phyloP scores from a whole-genome alignment of 2,113 vertebrate genomes.

The Coracopsis vasa region DNA sequence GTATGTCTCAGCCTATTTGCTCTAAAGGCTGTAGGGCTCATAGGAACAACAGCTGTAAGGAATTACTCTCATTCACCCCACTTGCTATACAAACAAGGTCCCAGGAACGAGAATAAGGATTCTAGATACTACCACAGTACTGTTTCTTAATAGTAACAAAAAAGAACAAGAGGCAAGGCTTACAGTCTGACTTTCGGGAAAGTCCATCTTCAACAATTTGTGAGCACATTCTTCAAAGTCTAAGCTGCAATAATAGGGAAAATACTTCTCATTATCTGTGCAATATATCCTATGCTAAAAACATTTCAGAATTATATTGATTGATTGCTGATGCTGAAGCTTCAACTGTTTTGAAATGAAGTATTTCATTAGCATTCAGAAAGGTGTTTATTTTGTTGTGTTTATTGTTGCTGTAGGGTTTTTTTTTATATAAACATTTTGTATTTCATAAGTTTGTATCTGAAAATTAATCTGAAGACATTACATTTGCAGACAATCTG shows the following conservation, averaged over 20 bases:
- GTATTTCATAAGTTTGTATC: background rate
- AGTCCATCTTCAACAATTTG: slow-evolving; percentile 97
- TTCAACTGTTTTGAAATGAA: background rate
- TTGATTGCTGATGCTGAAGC: background rate
- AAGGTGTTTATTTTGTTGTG: background rate
- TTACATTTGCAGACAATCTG: slow-evolving; percentile 20
- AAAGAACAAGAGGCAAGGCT: slow-evolving; percentile 14
- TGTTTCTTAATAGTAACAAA: background rate
- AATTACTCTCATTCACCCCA: background rate
- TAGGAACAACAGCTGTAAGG: background rate
- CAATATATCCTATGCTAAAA: background rate
- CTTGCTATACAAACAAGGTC: background rate
- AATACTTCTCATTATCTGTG: background rate
- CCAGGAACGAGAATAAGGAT: background rate
- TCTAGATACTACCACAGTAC: background rate
- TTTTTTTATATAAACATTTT: background rate
- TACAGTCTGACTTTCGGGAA: slow-evolving; percentile 95
- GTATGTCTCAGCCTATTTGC: background rate
- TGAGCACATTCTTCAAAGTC: slow-evolving; percentile 99
- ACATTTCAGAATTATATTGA: background rate
- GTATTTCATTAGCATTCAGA: background rate
- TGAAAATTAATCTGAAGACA: slow-evolving; percentile 34
- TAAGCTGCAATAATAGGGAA: slow-evolving; percentile 80
- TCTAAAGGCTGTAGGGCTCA: background rate
- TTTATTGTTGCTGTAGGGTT: background rate